Percentiles rank a stretch among this genome's conserved stretches.
Conservation (phyloP, 2,113 vertebrate species). For the Porphyrio hochstetteri region DNA sequence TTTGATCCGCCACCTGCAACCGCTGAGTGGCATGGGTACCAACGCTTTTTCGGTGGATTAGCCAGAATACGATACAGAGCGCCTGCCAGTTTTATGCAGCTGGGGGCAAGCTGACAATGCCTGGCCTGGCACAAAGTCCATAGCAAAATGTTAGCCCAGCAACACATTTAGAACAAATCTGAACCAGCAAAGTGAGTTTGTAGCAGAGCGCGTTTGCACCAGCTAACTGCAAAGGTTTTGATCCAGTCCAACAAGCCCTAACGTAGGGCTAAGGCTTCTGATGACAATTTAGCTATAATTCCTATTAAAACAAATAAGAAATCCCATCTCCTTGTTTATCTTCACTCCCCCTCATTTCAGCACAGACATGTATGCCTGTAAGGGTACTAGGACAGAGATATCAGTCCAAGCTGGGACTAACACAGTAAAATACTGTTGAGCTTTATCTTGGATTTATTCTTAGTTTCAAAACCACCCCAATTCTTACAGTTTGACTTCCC, state of each 20-base stretch:
- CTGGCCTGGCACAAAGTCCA: not conserved
- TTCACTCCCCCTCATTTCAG: not conserved
- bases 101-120: not conserved
- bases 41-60: not conserved
- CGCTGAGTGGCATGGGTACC: rapidly evolving
- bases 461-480: not conserved
- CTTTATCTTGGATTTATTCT: not conserved
- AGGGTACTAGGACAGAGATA: not conserved
- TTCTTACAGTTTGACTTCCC: not conserved
- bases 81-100: not conserved
- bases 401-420: not conserved
- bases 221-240: not conserved
- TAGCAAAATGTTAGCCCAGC: not conserved
- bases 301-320: not conserved
- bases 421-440: not conserved
- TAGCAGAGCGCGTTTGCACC: not conserved
- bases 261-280: not conserved
- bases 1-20: not conserved
- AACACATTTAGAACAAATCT: not conserved
- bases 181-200: not conserved
- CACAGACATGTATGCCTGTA: rapidly evolving
- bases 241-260: not conserved
- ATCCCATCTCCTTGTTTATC: not conserved
- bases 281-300: not conserved
- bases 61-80: not conserved